Evolutionary conservation across 2,113 vertebrate genomes (phyloP).

Genomic region (Zosterops pallidus): DNA sequence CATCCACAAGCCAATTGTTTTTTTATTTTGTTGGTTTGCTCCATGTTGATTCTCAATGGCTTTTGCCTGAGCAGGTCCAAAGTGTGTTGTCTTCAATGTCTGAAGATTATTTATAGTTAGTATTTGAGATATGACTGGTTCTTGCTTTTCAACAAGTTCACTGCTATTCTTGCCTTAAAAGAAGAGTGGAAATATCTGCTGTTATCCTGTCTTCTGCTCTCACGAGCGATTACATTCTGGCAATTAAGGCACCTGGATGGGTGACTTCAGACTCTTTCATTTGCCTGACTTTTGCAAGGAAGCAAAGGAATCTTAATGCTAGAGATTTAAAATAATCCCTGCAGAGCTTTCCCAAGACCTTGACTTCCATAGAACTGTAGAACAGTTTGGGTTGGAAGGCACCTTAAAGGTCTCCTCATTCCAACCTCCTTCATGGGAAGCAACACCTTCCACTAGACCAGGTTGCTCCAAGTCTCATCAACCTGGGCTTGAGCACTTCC

Average conservation of each 20-base stretch:
- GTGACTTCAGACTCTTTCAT: not conserved
- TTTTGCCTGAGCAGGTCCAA: not conserved
- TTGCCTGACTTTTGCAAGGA: not conserved
- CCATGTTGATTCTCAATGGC: accelerated
- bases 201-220: not conserved
- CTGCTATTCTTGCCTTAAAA: not conserved
- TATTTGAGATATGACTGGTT: not conserved
- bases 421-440: not conserved
- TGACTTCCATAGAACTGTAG: not conserved
- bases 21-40: not conserved
- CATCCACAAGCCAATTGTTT: not conserved
- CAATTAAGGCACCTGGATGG: not conserved
- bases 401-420: not conserved
- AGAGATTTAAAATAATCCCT: not conserved
- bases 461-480: not conserved
- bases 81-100: not conserved
- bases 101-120: not conserved
- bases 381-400: not conserved
- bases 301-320: not conserved
- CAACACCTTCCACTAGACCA: not conserved
- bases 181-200: not conserved
- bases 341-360: not conserved
- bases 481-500: not conserved
- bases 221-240: not conserved
- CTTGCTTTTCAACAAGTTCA: not conserved